Evolutionary conservation across 2,888 invertebrate species (phyloP).

Genomic region (Branchellion lobata): DNA sequence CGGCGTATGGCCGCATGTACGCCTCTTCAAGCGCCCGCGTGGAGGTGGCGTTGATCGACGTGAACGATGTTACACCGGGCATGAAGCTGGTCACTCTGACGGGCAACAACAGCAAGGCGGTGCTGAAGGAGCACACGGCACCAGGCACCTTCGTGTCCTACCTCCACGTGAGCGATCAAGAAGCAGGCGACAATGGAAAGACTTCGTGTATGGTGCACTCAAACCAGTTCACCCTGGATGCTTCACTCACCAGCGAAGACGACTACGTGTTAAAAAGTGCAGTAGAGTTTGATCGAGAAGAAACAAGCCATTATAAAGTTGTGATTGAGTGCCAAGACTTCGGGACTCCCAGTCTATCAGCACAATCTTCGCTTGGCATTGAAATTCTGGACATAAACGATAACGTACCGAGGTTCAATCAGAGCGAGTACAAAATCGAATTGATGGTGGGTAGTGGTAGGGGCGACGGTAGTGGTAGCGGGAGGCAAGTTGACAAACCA

Average conservation of each 20-base stretch:
- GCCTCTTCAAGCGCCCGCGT: constrained; percentile 53
- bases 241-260: constrained; percentile 51
- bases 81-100: constrained; percentile 54
- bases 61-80: constrained; percentile 55
- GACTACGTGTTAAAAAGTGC: constrained; percentile 71
- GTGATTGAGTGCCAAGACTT: constrained; percentile 67
- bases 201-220: constrained; percentile 63
- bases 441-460: constrained; percentile 77
- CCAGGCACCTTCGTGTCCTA: constrained; percentile 72
- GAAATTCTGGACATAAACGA: constrained; percentile 50
- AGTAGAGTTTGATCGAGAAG: constrained; percentile 83
- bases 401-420: constrained; percentile 47
- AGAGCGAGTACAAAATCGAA: constrained; percentile 69
- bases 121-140: constrained; percentile 80
- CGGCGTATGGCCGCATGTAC: constrained; percentile 51
- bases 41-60: constrained; percentile 53
- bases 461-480: too few species aligned
- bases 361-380: constrained; percentile 42
- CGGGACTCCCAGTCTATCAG: constrained; percentile 44
- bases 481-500: constrained; percentile 69
- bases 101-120: constrained; percentile 48
- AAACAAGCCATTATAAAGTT: constrained; percentile 85
- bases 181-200: constrained; percentile 80
- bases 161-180: constrained; percentile 78
- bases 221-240: constrained; percentile 53